Percentiles rank a stretch among this genome's conserved stretches.
Conservation (phyloP, 2,888 invertebrate genomes). For the Mechanitis messenoides region DNA sequence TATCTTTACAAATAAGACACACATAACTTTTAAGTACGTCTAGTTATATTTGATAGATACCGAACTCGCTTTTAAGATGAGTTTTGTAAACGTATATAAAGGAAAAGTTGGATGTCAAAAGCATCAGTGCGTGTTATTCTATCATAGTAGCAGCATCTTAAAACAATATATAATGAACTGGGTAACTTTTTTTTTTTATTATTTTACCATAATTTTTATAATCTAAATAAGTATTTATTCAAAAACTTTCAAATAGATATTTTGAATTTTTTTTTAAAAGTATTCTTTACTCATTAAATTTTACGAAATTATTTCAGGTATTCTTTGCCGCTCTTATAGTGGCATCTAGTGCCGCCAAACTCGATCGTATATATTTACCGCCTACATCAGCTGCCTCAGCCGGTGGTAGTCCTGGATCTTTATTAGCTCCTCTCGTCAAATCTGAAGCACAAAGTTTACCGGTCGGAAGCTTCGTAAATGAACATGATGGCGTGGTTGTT, state of each 20-base stretch:
- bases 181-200: slow-evolving; percentile 44
- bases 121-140: slow-evolving; percentile 55
- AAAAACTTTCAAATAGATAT: not conserved
- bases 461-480: slow-evolving; percentile 56
- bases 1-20: slow-evolving; percentile 15
- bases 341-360: slow-evolving; percentile 57
- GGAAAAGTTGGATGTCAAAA: slow-evolving; percentile 46
- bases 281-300: too few relatives aligned
- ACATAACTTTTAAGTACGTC: slow-evolving; percentile 18
- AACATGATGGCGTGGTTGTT: slow-evolving; percentile 63
- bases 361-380: slow-evolving; percentile 57
- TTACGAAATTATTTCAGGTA: slow-evolving; percentile 40
- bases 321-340: slow-evolving; percentile 56
- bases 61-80: slow-evolving; percentile 64
- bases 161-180: slow-evolving; percentile 46
- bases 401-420: slow-evolving; percentile 51
- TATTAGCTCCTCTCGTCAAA: slow-evolving; percentile 44
- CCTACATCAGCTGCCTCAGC: slow-evolving; percentile 53
- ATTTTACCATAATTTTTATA: not conserved
- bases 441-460: slow-evolving; percentile 43
- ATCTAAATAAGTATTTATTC: not conserved
- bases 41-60: slow-evolving; percentile 37
- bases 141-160: slow-evolving; percentile 46
- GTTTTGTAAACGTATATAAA: slow-evolving; percentile 65
- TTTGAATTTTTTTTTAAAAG: too few relatives aligned